Percentiles rank a stretch among this genome's conserved stretches.
These are phyloP conservation scores for Varecia variegata DNA, from an alignment of 2,797 vertebrate species.

Conservation along the genomic window DNA sequence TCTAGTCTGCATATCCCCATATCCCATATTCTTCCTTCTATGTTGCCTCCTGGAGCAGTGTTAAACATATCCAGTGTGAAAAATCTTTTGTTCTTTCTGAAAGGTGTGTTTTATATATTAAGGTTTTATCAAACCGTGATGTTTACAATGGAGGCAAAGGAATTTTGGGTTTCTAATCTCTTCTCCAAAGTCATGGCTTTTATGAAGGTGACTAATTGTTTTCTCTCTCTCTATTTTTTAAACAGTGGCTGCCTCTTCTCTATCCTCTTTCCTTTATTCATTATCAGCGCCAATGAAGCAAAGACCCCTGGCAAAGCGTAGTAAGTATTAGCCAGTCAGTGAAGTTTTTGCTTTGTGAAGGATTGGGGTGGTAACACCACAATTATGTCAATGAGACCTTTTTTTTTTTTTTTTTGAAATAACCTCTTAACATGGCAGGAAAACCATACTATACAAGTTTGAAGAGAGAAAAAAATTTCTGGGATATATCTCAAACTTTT, in stretches of 20 bases:
- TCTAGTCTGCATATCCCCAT: not conserved
- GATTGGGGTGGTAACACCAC: not conserved
- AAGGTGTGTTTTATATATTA: not conserved
- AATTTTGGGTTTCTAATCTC: not conserved
- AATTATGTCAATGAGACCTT: not conserved
- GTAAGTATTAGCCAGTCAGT: constrained; percentile 86
- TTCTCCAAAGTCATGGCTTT: not conserved
- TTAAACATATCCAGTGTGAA: not conserved
- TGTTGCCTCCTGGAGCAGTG: not conserved
- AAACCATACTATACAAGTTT: not conserved
- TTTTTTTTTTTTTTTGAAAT: not conserved
- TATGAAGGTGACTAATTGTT: constrained; percentile 13
- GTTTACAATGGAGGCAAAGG: not conserved
- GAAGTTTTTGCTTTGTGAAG: not conserved
- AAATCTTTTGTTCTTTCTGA: not conserved
- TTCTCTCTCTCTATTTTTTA: not conserved
- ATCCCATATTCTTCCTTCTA: not conserved
- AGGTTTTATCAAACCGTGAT: not conserved
- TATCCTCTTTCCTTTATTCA: constrained; percentile 98
- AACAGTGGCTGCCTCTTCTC: constrained; percentile 97
- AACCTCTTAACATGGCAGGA: not conserved
- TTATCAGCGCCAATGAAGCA: constrained; percentile 99
- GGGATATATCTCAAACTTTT: not conserved
- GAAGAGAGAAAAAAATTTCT: not conserved
- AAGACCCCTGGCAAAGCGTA: constrained; percentile 95